Evolutionary conservation across 2,113 vertebrate genomes (phyloP), one percentile per base, ranked within the genome.

Genomic region (Solenodon paradoxus): DNA sequence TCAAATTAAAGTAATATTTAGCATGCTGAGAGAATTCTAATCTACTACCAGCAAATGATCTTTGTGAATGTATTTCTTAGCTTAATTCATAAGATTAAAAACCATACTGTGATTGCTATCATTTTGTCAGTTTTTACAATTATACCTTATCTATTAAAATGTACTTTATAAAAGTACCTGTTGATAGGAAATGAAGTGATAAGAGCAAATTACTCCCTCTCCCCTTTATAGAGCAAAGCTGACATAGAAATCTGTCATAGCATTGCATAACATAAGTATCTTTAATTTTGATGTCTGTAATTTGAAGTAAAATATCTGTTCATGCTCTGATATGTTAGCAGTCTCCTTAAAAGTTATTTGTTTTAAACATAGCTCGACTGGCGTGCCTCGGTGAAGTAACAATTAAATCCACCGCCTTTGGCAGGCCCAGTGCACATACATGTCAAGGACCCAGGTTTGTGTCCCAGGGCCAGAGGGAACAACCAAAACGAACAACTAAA

Each of bases 1-100:
- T 88, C 61, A 90, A 92, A 78, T 80, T 94, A 81, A 87, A 92
- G 40, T 61, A 77, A 74, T 63, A 93, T 61, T 92, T 79, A 28
- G 68, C 22, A 86, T 78, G 40, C 47, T 74, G 49, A 91, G 66
- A 85, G 49, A 94, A 77, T 1, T 74, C 61, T 90, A 81, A 90
- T 49, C 90, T 85, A 81, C 90, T 93, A 57, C 1, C 19, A 40
- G 38, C 0, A 64, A 90, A 69, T 90, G 69, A 80, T 87, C 85
- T 85, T 79, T 91, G 30, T 88, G 47, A 88, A 71, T 88, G n/a
- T 72, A 57, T 17, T 7, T 81, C 45, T 72, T 80, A 57, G 7
- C 10, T 83, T 92, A 35, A 66, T 80, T 85, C 90, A 12, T 90
- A 84, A 68, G 42, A 88, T 84, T 88, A 40, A 85, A 82, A 80